A percentile compares a stretch with the other conserved stretches of the same genome.
phyloP scores from a whole-genome alignment of 2,113 vertebrate genomes.

The Epinephelus cyanopodus region DNA sequence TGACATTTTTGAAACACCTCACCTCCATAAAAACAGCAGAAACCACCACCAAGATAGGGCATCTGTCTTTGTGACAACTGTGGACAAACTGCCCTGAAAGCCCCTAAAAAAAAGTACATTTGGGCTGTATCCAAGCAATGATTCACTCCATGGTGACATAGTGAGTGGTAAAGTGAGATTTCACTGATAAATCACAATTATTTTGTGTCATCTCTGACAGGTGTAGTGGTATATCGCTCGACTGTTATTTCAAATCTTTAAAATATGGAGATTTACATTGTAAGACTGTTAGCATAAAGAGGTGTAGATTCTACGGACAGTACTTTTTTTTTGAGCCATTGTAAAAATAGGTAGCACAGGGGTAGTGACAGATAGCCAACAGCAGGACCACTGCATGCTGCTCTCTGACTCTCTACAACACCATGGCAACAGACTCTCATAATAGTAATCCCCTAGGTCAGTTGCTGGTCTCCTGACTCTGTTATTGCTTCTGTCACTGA shows the following conservation, averaged over 20 bases:
- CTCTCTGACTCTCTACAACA: conserved; percentile 28
- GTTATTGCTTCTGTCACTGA: conserved; percentile 45
- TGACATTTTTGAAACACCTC: not conserved
- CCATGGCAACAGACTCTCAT: conserved; percentile 61
- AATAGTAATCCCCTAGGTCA: conserved; percentile 44
- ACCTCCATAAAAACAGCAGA: conserved; percentile 3
- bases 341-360: not conserved
- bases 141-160: not conserved
- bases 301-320: too few species aligned
- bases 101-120: not conserved
- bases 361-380: conserved; percentile 32
- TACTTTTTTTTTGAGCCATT: not conserved
- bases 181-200: not conserved
- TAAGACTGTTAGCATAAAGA: not conserved
- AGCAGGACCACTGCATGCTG: conserved; percentile 19
- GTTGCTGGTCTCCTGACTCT: conserved; percentile 44
- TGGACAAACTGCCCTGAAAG: not conserved
- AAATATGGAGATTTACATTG: not conserved
- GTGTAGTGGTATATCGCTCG: not conserved
- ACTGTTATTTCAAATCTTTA: not conserved
- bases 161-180: not conserved
- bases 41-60: not conserved
- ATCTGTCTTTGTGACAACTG: not conserved
- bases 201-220: not conserved
- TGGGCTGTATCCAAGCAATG: not conserved